phyloP scores from a whole-genome alignment of 2,888 invertebrate species.

The Lypha dubia region DNA sequence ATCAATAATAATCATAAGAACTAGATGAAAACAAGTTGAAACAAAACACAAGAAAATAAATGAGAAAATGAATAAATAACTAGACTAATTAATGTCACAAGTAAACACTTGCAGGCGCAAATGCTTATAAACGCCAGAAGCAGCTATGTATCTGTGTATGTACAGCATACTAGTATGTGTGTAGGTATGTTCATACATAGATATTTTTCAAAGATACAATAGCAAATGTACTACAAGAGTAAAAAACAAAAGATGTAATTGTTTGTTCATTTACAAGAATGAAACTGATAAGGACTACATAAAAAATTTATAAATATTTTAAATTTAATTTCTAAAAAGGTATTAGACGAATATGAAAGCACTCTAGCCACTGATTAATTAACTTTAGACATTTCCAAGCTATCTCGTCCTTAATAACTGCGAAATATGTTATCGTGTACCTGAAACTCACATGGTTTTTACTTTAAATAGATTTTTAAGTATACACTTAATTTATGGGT shows the following conservation, averaged over 20 bases:
- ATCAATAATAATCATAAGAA: conserved; percentile 15
- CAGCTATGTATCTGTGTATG: not conserved
- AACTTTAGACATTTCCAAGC: not conserved
- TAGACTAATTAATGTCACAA: conserved; percentile 59
- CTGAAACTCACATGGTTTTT: no score
- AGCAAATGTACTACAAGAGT: not conserved
- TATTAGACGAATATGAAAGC: not conserved
- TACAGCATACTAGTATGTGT: no score
- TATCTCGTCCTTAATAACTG: not conserved
- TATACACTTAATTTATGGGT: no score
- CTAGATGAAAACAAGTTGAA: conserved; percentile 28
- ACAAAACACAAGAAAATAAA: conserved; percentile 35
- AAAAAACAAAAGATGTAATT: conserved; percentile 6
- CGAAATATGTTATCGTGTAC: not conserved
- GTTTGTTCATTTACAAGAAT: conserved; percentile 25
- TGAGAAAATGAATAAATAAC: conserved; percentile 53
- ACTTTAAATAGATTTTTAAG: no score
- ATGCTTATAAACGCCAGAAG: not conserved
- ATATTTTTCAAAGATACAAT: no score
- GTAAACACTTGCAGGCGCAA: conserved; percentile 58
- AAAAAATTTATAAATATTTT: no score
- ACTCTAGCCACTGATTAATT: not conserved
- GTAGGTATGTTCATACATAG: not conserved
- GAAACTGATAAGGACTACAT: no score
- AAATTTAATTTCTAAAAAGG: no score